Conservation (phyloP, 2,888 invertebrate species). For the Drosophila fulvimacula region DNA sequence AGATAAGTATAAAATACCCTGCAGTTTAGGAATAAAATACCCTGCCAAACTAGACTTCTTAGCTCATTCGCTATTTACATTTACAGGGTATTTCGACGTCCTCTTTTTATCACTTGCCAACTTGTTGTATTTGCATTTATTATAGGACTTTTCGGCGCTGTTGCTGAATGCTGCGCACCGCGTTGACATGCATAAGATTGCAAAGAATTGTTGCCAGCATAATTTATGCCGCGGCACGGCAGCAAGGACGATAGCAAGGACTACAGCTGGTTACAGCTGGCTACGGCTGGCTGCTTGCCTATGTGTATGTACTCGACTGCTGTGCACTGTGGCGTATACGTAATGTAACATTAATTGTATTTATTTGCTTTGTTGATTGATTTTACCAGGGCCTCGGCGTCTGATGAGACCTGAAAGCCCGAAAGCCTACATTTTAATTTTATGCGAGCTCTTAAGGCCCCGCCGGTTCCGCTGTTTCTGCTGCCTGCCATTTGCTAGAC, state of each 20-base stretch:
- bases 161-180: conserved; percentile 20
- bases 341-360: conserved; percentile 75
- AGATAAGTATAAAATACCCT: background rate
- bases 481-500: conserved; percentile 44
- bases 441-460: conserved; percentile 1
- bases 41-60: no score
- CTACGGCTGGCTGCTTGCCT: conserved; percentile 10
- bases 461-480: background rate
- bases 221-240: conserved; percentile 56
- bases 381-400: conserved; percentile 42
- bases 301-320: conserved; percentile 8
- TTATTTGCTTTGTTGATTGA: conserved; percentile 76
- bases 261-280: background rate
- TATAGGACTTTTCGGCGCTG: conserved; percentile 37
- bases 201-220: conserved; percentile 59
- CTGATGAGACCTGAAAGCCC: background rate
- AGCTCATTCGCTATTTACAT: background rate
- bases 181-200: conserved; percentile 72
- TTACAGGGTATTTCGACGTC: background rate
- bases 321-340: conserved; percentile 63
- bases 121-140: conserved; percentile 48
- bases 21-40: no score
- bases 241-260: background rate
- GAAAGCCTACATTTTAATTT: conserved; percentile 42
- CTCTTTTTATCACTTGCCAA: background rate